Evolutionary conservation across 2,113 vertebrate species (phyloP).

Genomic region (Gobiocypris rarus): DNA sequence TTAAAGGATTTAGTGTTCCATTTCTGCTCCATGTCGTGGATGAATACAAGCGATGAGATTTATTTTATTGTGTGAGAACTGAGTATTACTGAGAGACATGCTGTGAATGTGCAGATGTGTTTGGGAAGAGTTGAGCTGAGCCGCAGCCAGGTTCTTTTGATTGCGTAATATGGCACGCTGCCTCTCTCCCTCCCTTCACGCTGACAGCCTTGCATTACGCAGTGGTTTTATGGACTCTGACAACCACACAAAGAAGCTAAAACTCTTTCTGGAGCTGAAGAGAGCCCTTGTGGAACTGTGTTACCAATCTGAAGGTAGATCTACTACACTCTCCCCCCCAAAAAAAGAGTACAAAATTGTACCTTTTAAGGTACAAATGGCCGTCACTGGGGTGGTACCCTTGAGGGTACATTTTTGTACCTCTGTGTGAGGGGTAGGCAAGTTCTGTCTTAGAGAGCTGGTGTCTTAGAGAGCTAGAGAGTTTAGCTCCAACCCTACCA

Average conservation of each 20-base stretch:
- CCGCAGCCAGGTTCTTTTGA: neutral
- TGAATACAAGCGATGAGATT: conserved; percentile 17
- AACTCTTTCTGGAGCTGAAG: conserved; percentile 7
- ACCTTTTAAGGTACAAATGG: too few species aligned
- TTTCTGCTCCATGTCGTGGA: conserved; percentile 21
- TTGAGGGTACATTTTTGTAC: too few species aligned
- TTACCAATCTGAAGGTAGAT: neutral
- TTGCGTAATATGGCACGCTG: conserved; percentile 22
- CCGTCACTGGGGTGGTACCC: too few species aligned
- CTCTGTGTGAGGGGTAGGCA: too few species aligned
- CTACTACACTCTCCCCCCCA: too few species aligned
- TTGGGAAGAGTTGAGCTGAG: neutral
- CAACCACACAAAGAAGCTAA: conserved; percentile 4
- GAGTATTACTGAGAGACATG: neutral
- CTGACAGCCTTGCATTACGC: conserved; percentile 18
- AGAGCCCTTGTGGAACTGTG: neutral
- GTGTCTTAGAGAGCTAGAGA: too few species aligned
- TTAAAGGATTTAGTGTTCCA: conserved; percentile 35
- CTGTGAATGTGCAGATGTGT: conserved; percentile 26
- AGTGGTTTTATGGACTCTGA: conserved; percentile 5
- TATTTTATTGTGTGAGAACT: conserved; percentile 17
- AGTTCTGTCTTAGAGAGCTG: too few species aligned
- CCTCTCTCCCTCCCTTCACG: neutral
- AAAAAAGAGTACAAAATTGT: too few species aligned
- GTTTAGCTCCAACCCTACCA: too few species aligned